Evolutionary conservation across 2,113 vertebrate genomes (phyloP), one percentile per base, ranked within the genome.

Genomic region (Melanerpes aurifrons): DNA sequence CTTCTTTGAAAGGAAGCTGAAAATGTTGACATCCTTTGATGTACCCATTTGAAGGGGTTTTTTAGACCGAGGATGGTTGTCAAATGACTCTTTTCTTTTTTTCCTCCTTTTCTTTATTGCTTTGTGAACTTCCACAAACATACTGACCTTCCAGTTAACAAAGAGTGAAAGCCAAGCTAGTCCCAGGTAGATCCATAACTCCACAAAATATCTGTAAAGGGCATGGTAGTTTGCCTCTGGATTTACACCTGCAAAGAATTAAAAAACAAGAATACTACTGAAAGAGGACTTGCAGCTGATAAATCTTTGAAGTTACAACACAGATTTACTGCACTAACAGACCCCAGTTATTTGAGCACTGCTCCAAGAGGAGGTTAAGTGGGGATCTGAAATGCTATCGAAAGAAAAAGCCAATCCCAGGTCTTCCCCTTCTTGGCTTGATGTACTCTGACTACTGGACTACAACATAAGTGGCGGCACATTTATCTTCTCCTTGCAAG

Each of bases 71-170:
- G 98, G 97, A 12, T 98, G 97, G 76, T 98, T 98, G 70, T 99
- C 98, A 9, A 99, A 97, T 22, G 99, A 99, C 12, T 99, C 98
- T 93, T 99, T 99, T 19, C 98, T 98, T 86, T 98, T 97, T 83
- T 98, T 99, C 54, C 99, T 98, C 19, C 99, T 98, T 95, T 99
- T 99, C 97, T 99, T 99, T 59, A 99, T 98, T 56, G 99, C 99
- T 96, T 99, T 99, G 96, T 99, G 99, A 54, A 99, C 99, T 93
- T 99, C 99, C 28, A 99, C 98, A 82, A 99, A 99, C 99, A 99
- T 99, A 87, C 99, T 98, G 73, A 99, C 99, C 86, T 99, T 99
- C 99, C 99, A 99, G 95, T 99, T 99, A 93, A 99, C 99, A 87
- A 99, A 99, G 57, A 99, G 97, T 29, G 99, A 99, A 43, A 99